A percentile compares a stretch with the other conserved stretches of the same genome.
These are phyloP conservation scores for Fulmarus glacialis DNA, from an alignment of 2,113 vertebrate species.

Conservation along the genomic window DNA sequence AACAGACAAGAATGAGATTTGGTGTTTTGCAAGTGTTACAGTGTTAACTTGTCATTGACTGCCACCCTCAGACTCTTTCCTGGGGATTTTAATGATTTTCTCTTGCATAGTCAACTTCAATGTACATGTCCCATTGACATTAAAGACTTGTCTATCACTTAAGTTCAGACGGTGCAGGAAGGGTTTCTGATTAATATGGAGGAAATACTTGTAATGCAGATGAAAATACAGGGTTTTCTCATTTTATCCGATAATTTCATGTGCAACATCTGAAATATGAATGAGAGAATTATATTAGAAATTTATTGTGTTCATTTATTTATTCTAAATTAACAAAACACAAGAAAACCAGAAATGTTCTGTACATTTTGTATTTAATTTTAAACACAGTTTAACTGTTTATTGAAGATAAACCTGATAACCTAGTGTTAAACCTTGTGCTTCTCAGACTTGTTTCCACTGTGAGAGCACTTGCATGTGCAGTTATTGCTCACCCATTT, in stretches of 20 bases:
- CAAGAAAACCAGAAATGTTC: background rate
- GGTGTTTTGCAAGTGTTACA: background rate
- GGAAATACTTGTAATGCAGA: background rate
- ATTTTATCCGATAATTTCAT: background rate
- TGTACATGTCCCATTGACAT: background rate
- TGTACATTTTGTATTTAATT: background rate
- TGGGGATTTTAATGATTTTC: background rate
- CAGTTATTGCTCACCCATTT: background rate
- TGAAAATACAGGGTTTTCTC: background rate
- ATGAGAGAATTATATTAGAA: background rate
- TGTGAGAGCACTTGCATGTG: background rate
- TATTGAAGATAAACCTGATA: background rate
- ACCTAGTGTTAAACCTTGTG: background rate
- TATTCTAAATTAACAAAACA: background rate
- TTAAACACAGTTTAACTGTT: background rate
- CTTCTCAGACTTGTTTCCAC: background rate
- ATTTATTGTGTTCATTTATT: background rate
- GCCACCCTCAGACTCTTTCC: constrained; percentile 1
- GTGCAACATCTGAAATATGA: background rate
- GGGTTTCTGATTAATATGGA: background rate
- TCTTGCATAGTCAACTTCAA: background rate
- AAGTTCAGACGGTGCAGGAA: background rate
- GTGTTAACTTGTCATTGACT: background rate
- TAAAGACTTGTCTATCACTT: background rate
- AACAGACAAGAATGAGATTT: background rate